phyloP scores from a whole-genome alignment of 2,113 vertebrate genomes.

The Chrysemys picta region DNA sequence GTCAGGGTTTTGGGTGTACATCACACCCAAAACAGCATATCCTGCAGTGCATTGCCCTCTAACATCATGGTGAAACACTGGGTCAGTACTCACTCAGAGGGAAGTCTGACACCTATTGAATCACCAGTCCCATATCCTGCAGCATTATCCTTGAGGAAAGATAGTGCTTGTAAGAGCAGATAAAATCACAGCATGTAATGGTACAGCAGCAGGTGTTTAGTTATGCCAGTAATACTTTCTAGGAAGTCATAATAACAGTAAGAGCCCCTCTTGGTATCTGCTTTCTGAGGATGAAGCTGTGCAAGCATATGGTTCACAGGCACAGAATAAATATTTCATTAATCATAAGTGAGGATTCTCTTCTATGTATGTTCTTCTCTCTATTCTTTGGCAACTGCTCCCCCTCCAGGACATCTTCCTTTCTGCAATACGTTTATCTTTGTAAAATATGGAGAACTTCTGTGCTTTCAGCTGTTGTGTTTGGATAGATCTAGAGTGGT shows the following conservation, averaged over 20 bases:
- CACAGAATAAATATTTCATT: neutral
- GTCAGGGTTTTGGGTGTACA: neutral
- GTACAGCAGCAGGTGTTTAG: neutral
- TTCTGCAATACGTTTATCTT: neutral
- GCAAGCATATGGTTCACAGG: neutral
- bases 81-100: neutral
- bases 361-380: neutral
- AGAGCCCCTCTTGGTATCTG: neutral
- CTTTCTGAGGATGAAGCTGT: neutral
- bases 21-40: neutral
- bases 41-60: neutral
- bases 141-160: neutral
- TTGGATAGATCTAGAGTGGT: neutral
- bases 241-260: neutral
- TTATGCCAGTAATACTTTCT: neutral
- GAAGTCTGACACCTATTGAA: neutral
- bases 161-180: neutral
- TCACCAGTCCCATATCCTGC: neutral
- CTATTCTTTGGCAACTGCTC: neutral
- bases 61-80: neutral
- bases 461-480: neutral
- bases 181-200: neutral
- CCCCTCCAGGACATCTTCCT: neutral
- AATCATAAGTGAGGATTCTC: neutral
- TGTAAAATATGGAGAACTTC: neutral